Percentiles rank a stretch among this genome's conserved stretches.
Evolutionary conservation across 2,888 invertebrate species (phyloP).

Genomic region (Buathra laborator): DNA sequence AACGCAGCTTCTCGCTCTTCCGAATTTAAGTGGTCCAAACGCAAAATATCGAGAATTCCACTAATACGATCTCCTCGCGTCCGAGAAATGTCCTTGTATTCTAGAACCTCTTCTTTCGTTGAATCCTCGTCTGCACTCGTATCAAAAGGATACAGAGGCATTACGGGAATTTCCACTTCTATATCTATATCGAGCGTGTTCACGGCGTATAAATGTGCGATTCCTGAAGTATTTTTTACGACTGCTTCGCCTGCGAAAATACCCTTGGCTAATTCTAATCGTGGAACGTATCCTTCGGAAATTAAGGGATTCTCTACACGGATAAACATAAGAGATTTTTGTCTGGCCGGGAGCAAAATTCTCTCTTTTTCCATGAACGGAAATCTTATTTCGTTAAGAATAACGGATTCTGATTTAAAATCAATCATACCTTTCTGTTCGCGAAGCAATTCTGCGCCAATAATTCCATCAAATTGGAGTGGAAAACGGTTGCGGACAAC

Average conservation of each 20-base stretch:
- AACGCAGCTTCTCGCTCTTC: no score
- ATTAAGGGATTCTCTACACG: constrained; percentile 6
- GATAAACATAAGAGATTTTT: constrained; percentile 30
- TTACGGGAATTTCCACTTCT: constrained; percentile 14
- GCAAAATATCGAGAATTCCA: not conserved
- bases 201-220: constrained; percentile 27
- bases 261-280: not conserved
- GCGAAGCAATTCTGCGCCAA: not conserved
- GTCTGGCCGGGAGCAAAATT: constrained; percentile 29
- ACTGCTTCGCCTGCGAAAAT: constrained; percentile 25
- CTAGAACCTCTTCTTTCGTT: not conserved
- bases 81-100: not conserved
- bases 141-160: constrained; percentile 21
- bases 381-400: not conserved
- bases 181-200: not conserved
- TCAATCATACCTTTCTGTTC: constrained; percentile 7
- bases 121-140: constrained; percentile 28
- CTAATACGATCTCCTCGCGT: not conserved
- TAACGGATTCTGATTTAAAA: constrained; percentile 3
- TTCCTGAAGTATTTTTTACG: constrained; percentile 14
- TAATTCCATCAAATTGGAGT: constrained; percentile 4
- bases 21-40: no score
- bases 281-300: constrained; percentile 16
- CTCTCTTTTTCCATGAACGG: constrained; percentile 33
- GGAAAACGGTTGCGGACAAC: not conserved